Percentiles rank a stretch among this genome's conserved stretches.
phyloP scores from a whole-genome alignment of 2,797 vertebrate genomes.

The Dendrocincla tyrannina region DNA sequence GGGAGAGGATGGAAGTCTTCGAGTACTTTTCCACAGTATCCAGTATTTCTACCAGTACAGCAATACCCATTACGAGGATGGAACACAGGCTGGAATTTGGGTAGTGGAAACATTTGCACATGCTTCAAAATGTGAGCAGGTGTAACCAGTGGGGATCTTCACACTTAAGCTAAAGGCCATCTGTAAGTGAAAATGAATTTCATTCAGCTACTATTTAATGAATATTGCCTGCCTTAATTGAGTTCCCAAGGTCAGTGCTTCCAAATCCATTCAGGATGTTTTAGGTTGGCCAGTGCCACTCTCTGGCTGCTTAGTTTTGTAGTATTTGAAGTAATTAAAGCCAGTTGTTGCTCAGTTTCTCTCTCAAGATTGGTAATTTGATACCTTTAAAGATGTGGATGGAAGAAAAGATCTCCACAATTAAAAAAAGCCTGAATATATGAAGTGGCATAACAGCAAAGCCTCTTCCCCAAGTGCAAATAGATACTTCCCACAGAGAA shows the following conservation, averaged over 20 bases:
- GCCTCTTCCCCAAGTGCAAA: not conserved
- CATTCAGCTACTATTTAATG: not conserved
- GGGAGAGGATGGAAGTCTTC: not conserved
- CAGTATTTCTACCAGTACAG: not conserved
- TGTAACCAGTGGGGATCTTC: not conserved
- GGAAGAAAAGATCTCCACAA: not conserved
- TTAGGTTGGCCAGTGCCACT: fast-evolving
- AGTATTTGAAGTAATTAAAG: not conserved
- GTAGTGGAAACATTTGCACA: fast-evolving
- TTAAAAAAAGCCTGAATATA: not conserved
- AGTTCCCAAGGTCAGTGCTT: not conserved
- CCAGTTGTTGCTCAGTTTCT: not conserved
- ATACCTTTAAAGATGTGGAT: not conserved
- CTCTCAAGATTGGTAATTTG: not conserved
- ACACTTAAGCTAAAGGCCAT: not conserved
- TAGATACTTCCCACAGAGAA: not conserved
- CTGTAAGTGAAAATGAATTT: not conserved
- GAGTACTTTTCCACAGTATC: not conserved
- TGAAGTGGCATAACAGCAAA: not conserved
- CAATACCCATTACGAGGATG: fast-evolving
- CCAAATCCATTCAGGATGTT: not conserved
- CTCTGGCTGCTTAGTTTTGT: not conserved
- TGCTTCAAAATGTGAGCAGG: not conserved
- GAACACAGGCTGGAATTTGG: not conserved
- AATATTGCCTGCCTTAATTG: not conserved